phyloP scores from a whole-genome alignment of 2,797 vertebrate species.

The Glyptemys insculpta region DNA sequence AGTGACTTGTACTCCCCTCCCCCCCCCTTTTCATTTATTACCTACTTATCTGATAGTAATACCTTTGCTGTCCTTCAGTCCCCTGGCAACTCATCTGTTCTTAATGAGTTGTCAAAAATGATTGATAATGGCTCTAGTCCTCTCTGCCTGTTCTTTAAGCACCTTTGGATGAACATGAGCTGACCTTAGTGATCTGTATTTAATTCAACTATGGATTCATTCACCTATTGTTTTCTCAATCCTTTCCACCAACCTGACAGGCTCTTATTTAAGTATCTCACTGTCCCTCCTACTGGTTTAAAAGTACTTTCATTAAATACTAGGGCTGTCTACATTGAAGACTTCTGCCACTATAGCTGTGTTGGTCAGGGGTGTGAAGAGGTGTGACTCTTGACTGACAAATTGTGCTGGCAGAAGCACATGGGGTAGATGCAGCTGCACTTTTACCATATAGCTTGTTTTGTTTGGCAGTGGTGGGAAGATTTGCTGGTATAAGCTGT shows the following conservation, averaged over 20 bases:
- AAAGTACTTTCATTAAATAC: background rate
- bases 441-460: background rate
- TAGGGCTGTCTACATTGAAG: background rate
- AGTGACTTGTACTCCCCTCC: background rate
- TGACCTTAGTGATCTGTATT: conserved; percentile 39
- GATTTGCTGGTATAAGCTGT: background rate
- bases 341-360: background rate
- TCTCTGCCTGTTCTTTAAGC: conserved; percentile 56
- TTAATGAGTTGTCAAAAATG: conserved; percentile 70
- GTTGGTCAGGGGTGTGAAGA: background rate
- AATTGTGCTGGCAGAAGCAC: background rate
- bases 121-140: conserved; percentile 52
- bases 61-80: conserved; percentile 57
- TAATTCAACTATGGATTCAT: background rate
- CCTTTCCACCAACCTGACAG: background rate
- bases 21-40: conserved; percentile 25
- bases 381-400: background rate
- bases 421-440: background rate
- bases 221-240: background rate
- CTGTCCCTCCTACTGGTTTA: background rate
- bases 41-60: conserved; percentile 28
- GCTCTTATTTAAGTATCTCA: conserved; percentile 19
- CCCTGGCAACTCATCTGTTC: conserved; percentile 48
- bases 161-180: conserved; percentile 41
- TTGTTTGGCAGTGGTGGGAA: background rate